phyloP scores from a whole-genome alignment of 2,113 vertebrate species.

The Poeciliopsis retropinna region DNA sequence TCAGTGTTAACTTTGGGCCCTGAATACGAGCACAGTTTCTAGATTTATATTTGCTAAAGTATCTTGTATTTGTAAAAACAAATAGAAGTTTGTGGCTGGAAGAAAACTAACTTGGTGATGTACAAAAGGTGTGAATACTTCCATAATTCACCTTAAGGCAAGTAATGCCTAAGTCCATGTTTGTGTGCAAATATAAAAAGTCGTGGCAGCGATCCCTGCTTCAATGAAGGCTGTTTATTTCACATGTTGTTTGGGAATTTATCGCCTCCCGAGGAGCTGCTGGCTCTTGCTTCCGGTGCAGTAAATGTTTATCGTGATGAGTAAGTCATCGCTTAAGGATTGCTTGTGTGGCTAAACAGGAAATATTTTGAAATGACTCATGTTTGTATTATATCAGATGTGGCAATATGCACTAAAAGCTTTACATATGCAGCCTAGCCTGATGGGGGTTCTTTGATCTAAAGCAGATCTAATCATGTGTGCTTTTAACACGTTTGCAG shows the following conservation, averaged over 20 bases:
- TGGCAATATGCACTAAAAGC: constrained; percentile 24
- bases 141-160: background rate
- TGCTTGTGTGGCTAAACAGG: constrained; percentile 28
- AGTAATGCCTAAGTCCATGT: background rate
- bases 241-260: constrained; percentile 56
- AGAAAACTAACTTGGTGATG: no score
- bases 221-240: constrained; percentile 61
- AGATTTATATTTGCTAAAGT: no score
- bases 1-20: no score
- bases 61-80: no score
- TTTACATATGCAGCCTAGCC: constrained; percentile 24
- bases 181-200: background rate
- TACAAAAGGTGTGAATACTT: no score
- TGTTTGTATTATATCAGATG: constrained; percentile 54
- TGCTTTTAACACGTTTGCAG: background rate
- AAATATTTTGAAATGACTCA: constrained; percentile 61
- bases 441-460: background rate
- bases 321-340: constrained; percentile 55
- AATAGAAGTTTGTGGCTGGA: background rate
- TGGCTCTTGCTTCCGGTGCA: constrained; percentile 52
- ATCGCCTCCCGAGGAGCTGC: constrained; percentile 49
- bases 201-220: constrained; percentile 13
- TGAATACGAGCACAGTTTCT: no score
- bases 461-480: background rate
- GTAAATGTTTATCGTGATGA: constrained; percentile 74